Evolutionary conservation across 1,140 invertebrate genomes (phyloP), one percentile per base, ranked within the genome.

Genomic region (Brachionus rubens): DNA sequence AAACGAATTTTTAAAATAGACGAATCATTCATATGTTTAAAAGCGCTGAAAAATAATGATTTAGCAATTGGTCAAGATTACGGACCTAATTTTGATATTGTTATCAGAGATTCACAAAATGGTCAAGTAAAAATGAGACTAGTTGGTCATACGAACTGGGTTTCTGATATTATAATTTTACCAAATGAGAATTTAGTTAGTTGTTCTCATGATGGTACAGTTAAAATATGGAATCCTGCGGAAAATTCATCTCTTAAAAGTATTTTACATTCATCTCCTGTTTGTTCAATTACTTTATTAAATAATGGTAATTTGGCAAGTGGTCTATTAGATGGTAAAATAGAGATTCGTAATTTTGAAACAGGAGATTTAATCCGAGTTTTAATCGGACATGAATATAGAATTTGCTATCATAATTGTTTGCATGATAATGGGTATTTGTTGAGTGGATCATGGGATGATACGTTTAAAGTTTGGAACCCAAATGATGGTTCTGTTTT

Each of bases 61-160:
- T 54, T 54, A 19, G 50, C 50, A 10, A 54, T 54, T n/a, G 19
- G 24, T 26, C 50, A 54, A n/a, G 30, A 54, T 12, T n/a, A n/a
- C n/a, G 1, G 30, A 19, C 9, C 1, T 19, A 21, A 9, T 5
- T 54, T 12, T 54, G 50, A 54, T 7, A 54, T 54, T 54, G 50
- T 54, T 2, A 26, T 54, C 26, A 54, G 50, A 54, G 30, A n/a
- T 54, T 54, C 50, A 2, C 50, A 54, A 26, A 54, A 54, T 54
- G 50, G 50, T 16, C 26, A 12, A 28, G n/a, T 54, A 16, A 54
- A 54, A 54, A 54, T 28, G 14, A 54, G 4, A 26, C 19, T 54
- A 9, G 50, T 26, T 9, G 50, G 21, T 2, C 50, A 54, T 54
- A 26, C 4, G 50, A 28, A 19, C 14, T 12, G 14, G 12, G 50